Percentiles rank a stretch among this genome's conserved stretches.
Conservation (phyloP, 2,888 invertebrate genomes). For the Tetheella fluctuosa region DNA sequence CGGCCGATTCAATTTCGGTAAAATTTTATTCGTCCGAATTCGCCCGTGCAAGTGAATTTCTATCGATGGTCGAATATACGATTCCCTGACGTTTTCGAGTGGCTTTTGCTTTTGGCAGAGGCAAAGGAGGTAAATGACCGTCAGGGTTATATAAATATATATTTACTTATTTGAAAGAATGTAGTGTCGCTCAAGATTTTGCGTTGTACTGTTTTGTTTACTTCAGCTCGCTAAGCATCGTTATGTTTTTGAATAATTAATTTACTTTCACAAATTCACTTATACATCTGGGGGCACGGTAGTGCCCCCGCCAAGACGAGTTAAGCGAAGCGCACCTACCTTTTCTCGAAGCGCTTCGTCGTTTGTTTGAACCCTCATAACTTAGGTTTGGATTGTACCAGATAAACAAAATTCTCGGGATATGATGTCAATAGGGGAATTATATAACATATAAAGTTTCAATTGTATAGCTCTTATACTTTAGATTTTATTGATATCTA, state of each 20-base stretch:
- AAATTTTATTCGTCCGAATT: slow-evolving; percentile 80
- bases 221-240: neutral
- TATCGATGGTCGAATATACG: slow-evolving; percentile 64
- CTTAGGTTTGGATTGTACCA: no score
- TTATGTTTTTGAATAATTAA: neutral
- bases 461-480: no score
- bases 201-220: no score
- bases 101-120: slow-evolving; percentile 48
- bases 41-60: slow-evolving; percentile 73
- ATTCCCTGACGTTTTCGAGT: slow-evolving; percentile 59
- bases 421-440: no score
- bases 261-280: neutral
- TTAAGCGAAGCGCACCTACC: no score
- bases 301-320: no score
- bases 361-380: no score
- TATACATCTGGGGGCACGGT: neutral
- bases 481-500: no score
- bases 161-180: neutral
- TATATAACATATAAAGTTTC: no score
- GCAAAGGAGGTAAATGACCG: slow-evolving; percentile 47
- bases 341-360: no score
- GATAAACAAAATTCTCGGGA: no score
- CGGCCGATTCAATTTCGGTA: slow-evolving; percentile 81
- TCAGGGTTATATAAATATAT: neutral
- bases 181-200: neutral